A percentile compares a stretch with the other conserved stretches of the same genome.
These are phyloP conservation scores for Acleris literana DNA, from an alignment of 2,888 invertebrate genomes.

Conservation along the genomic window DNA sequence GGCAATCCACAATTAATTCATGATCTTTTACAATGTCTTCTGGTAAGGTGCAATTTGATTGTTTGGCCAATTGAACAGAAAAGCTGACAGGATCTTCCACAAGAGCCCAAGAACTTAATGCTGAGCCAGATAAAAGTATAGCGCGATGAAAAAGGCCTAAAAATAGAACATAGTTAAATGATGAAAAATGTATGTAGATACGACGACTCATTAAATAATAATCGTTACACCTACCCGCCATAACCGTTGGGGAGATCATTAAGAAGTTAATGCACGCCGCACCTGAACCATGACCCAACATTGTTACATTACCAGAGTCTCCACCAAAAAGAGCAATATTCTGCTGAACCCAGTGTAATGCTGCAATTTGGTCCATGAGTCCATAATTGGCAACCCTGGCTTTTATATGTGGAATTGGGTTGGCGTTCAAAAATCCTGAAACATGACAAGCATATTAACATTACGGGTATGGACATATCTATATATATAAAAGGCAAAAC, in stretches of 20 bases:
- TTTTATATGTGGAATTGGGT: constrained; percentile 92
- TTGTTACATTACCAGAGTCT: constrained; percentile 95
- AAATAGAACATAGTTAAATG: constrained; percentile 36
- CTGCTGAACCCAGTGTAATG: constrained; percentile 98
- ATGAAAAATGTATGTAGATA: not conserved
- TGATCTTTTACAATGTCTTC: constrained; percentile 92
- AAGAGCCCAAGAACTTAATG: constrained; percentile 94
- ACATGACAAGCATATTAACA: constrained; percentile 33
- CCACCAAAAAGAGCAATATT: constrained; percentile 98
- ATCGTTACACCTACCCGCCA: constrained; percentile 77
- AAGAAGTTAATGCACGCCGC: constrained; percentile 98
- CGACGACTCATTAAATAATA: not conserved
- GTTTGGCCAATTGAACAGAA: constrained; percentile 91
- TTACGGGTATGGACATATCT: not conserved
- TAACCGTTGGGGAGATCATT: constrained; percentile 97
- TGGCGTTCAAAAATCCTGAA: constrained; percentile 94
- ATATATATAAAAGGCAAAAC: too few species aligned
- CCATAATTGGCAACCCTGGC: constrained; percentile 97
- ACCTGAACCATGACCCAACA: constrained; percentile 98
- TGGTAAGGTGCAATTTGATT: constrained; percentile 92
- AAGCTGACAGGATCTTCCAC: constrained; percentile 94
- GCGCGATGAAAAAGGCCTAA: constrained; percentile 94
- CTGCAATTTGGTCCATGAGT: constrained; percentile 98
- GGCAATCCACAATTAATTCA: constrained; percentile 92
- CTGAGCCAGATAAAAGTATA: constrained; percentile 93